Percentiles rank a stretch among this genome's conserved stretches.
Evolutionary conservation across 2,113 vertebrate species (phyloP).

Genomic region (Amphiprion ocellaris): DNA sequence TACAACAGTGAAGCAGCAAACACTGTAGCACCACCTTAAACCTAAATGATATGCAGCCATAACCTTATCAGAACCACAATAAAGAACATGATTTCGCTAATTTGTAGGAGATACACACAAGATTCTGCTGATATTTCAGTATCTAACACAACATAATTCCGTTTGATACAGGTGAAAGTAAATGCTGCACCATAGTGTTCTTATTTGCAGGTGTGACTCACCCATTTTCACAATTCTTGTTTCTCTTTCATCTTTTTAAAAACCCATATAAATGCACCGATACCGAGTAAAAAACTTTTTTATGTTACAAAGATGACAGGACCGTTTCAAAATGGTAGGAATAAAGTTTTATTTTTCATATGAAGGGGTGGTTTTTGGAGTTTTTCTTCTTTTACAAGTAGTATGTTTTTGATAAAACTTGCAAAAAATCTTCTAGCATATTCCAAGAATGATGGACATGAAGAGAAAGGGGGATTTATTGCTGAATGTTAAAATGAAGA

Average conservation of each 20-base stretch:
- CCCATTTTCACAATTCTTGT: not conserved
- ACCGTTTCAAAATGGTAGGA: constrained; percentile 89
- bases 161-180: not conserved
- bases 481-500: constrained; percentile 97
- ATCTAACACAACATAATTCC: no score
- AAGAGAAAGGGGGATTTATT: constrained; percentile 91
- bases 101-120: not conserved
- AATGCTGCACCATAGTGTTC: constrained; percentile 37
- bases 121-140: not conserved
- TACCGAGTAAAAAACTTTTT: not conserved
- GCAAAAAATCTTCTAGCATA: constrained; percentile 94
- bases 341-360: constrained; percentile 93
- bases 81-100: no score
- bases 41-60: no score
- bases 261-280: not conserved
- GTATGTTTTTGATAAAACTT: constrained; percentile 93
- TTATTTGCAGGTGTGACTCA: not conserved
- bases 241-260: not conserved
- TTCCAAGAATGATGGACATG: constrained; percentile 89
- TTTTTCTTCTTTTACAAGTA: constrained; percentile 88
- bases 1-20: no score
- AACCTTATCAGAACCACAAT: no score
- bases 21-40: no score
- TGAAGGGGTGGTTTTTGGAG: constrained; percentile 86
- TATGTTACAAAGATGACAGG: constrained; percentile 74